Base-by-base conservation (phyloP, 2,888 invertebrate species). In the Dicyrtomina minuta region DNA sequence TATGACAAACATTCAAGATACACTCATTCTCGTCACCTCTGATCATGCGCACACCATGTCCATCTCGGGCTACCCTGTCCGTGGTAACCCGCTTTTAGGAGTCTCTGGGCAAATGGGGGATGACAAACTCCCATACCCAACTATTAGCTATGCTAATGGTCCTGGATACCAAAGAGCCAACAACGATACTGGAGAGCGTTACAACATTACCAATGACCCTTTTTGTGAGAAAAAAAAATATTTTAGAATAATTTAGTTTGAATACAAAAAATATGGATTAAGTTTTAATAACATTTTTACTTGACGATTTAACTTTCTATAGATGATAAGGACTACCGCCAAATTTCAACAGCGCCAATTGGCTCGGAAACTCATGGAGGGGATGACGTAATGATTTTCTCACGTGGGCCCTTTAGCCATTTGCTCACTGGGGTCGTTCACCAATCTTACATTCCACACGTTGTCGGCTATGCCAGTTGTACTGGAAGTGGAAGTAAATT, bases 351-450 rank as follows among this genome's bases (percentile, higher is more conserved):
- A 51, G 60, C 70, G 2, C 72, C 72, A 6, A n/a, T 70, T 15
- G 17, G 26, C 20, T 70, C 70, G 0, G 72, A 71, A 49, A 68
- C 68, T 1, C 71, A 93, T 77, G 90, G 91, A 0, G 93, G 93
- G 0, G 90, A 91, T 13, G 95, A 96, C 81, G 94, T 95, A 0
- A 84, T 88, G 1, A 86, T 95, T 66, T 93, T 91, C 82, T 93
- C 94, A 26, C 86, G 84, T 82, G 92, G 91, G 24, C 92, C 91
- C 1, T 89, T 90, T 89, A 83, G 91, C 0, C 92, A 93, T 80
- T 83, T 93, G 0, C 90, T 93, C 80, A 87, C 88, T 0, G 91
- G 92, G 0, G 88, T 75, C 10, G 72, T 75, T 55, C 74, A 78
- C 20, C 78, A 78, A 62, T 74, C 74, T 81, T 88, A 85, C 78